Conservation (phyloP, 2,888 invertebrate species). For the Amiota mariae region DNA sequence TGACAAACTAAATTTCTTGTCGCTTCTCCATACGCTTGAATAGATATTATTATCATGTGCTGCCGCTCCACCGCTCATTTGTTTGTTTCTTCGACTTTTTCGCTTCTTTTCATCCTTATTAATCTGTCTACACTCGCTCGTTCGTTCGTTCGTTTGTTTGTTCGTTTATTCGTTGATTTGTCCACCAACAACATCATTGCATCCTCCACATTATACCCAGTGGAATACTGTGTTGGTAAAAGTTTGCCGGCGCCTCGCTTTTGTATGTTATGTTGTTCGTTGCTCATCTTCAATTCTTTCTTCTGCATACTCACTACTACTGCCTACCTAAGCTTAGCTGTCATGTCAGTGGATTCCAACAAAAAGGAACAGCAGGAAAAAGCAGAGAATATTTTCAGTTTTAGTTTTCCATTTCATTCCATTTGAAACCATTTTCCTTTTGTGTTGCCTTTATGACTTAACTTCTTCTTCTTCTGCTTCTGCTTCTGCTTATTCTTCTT, state of each 20-base stretch:
- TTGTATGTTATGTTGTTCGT: no score
- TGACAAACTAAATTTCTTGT: no score
- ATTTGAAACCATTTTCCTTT: neutral
- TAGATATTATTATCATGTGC: slow-evolving; percentile 54
- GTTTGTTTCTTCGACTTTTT: slow-evolving; percentile 10
- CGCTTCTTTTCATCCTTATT: slow-evolving; percentile 12
- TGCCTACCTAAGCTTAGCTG: slow-evolving; percentile 20
- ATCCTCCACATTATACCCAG: neutral
- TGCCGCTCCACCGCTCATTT: neutral
- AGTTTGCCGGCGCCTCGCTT: slow-evolving; percentile 42
- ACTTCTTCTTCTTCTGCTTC: neutral
- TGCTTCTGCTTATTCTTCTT: neutral
- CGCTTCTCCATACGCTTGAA: slow-evolving; percentile 52
- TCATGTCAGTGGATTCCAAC: neutral
- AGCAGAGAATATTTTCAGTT: neutral
- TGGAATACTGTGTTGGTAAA: neutral
- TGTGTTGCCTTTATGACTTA: neutral
- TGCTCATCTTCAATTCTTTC: neutral
- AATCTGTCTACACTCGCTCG: slow-evolving; percentile 8
- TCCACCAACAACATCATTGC: slow-evolving; percentile 3
- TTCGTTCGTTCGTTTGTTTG: neutral
- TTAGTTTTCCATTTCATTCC: neutral
- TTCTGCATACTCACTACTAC: neutral
- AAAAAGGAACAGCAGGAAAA: neutral
- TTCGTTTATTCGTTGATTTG: slow-evolving; percentile 3